A percentile compares a stretch with the other conserved stretches of the same genome.
Conservation (phyloP, 2,888 invertebrate species). For the Dasysyrphus albostriatus region DNA sequence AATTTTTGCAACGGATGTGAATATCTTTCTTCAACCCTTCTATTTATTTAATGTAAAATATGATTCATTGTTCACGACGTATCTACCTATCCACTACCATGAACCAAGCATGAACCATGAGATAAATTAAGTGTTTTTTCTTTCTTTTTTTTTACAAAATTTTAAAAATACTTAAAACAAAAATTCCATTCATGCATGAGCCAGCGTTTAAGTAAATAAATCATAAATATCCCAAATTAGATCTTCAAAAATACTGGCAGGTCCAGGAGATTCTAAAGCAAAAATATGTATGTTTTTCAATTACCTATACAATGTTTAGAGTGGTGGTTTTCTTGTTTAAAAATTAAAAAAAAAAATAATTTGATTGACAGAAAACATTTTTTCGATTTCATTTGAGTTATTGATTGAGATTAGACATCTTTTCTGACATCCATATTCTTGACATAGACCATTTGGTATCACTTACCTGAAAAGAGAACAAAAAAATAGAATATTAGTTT, state of each 20-base stretch:
- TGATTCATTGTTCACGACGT: neutral
- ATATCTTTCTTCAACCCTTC: neutral
- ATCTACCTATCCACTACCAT: too few species aligned
- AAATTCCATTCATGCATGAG: neutral
- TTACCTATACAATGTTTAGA: slow-evolving; percentile 50
- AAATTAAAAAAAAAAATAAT: slow-evolving; percentile 1
- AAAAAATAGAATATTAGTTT: slow-evolving; percentile 43
- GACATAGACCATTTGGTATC: slow-evolving; percentile 52
- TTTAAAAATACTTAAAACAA: neutral
- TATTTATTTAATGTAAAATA: neutral
- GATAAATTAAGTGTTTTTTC: too few species aligned
- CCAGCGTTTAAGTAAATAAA: slow-evolving; percentile 2
- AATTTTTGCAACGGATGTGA: neutral
- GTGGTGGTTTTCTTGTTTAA: neutral
- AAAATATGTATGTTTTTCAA: neutral
- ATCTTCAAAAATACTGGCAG: slow-evolving; percentile 10
- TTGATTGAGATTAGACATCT: slow-evolving; percentile 54
- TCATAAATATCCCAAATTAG: slow-evolving; percentile 25
- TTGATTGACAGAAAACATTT: slow-evolving; percentile 64
- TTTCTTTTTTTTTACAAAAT: neutral
- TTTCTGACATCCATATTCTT: slow-evolving; percentile 12
- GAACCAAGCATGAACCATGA: too few species aligned
- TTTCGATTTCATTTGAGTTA: slow-evolving; percentile 37
- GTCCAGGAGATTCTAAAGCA: slow-evolving; percentile 1
- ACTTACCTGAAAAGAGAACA: slow-evolving; percentile 70